A percentile compares a stretch with the other conserved stretches of the same genome.
phyloP scores from a whole-genome alignment of 2,113 vertebrate genomes.

The Sphaerodactylus townsendi region DNA sequence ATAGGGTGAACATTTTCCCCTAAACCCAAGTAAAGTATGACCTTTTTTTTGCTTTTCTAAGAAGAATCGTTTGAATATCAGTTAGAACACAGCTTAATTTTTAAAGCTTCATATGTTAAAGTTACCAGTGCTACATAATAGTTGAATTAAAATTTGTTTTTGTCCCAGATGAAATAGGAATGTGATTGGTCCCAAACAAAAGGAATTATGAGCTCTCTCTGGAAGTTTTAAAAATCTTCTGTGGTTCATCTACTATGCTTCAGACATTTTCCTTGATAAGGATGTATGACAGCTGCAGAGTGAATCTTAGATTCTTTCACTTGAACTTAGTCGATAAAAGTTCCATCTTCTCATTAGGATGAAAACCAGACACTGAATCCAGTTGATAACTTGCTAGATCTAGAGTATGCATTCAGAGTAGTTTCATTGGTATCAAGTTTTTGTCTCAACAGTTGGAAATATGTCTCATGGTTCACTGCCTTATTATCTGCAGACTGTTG shows the following conservation, averaged over 20 bases:
- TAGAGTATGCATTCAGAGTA: neutral
- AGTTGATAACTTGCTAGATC: neutral
- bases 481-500: neutral
- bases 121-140: neutral
- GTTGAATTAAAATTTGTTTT: no score
- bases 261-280: neutral
- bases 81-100: neutral
- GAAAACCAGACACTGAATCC: neutral
- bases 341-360: neutral
- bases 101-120: neutral
- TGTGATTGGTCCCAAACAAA: neutral
- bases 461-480: neutral
- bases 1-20: neutral
- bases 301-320: neutral
- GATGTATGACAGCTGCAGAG: neutral
- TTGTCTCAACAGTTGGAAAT: neutral
- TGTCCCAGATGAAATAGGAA: no score
- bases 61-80: neutral
- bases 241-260: neutral
- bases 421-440: neutral
- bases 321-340: neutral
- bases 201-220: no score
- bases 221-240: no score
- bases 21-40: neutral
- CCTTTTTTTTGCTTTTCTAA: no score